These are phyloP conservation scores for Chaetodon trifascialis DNA, from an alignment of 2,113 vertebrate species.

Conservation along the genomic window DNA sequence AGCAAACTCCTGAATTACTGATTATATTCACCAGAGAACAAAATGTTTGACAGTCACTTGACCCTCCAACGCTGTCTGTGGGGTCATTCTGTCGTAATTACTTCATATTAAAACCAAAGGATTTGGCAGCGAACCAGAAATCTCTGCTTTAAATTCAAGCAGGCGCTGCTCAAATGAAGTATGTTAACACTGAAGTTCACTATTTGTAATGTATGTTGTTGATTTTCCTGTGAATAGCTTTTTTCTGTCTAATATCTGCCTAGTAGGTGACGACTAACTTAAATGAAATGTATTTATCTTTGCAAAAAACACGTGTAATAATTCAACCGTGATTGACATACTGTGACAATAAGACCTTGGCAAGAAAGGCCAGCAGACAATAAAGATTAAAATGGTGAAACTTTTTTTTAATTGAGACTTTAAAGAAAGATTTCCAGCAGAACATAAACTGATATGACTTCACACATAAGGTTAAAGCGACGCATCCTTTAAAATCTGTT, in stretches of 20 bases:
- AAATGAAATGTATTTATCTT: conserved; percentile 42
- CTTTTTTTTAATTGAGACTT: conserved; percentile 68
- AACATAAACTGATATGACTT: conserved; percentile 68
- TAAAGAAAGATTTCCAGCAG: conserved; percentile 71
- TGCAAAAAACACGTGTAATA: conserved; percentile 26
- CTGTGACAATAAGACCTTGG: not conserved
- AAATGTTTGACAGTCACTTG: not conserved
- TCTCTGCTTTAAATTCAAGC: not conserved
- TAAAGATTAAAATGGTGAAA: conserved; percentile 49
- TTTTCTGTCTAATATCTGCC: not conserved
- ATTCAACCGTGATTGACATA: not conserved
- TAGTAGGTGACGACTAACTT: not conserved
- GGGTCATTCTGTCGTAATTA: not conserved
- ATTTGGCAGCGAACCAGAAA: conserved; percentile 11
- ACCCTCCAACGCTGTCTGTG: not conserved
- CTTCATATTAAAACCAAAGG: not conserved
- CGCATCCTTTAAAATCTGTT: conserved; percentile 63
- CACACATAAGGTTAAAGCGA: conserved; percentile 71
- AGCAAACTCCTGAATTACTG: conserved; percentile 16
- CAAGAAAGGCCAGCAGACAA: conserved; percentile 34
- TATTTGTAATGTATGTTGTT: conserved; percentile 27
- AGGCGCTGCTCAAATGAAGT: conserved; percentile 16
- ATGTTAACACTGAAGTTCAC: conserved; percentile 14
- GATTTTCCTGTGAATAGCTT: conserved; percentile 19
- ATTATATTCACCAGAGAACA: conserved; percentile 6